These are phyloP conservation scores for Rhea pennata DNA, from an alignment of 2,113 vertebrate genomes.

Conservation along the genomic window DNA sequence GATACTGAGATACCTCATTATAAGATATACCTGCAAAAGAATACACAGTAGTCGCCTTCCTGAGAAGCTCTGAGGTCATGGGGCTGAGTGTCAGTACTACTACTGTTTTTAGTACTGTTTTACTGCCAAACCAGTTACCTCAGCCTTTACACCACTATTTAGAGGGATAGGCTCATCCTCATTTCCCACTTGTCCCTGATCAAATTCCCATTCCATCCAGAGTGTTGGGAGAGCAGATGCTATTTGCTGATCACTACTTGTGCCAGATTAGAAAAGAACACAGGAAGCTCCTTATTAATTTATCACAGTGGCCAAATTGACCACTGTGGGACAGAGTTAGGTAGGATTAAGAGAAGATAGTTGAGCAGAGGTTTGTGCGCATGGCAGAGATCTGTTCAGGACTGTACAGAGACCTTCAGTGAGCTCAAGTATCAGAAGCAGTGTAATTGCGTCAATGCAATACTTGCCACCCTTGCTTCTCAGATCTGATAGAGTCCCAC, in stretches of 20 bases:
- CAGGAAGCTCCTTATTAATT: not conserved
- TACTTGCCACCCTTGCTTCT: not conserved
- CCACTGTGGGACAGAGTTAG: accelerated
- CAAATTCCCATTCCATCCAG: accelerated
- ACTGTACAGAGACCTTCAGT: accelerated
- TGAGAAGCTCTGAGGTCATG: not conserved
- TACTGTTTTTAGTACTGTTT: not conserved
- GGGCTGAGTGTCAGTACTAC: not conserved
- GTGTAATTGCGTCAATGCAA: not conserved
- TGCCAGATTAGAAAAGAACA: not conserved
- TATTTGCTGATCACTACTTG: accelerated
- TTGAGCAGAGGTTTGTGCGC: not conserved
- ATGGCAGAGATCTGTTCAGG: not conserved
- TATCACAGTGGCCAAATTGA: accelerated
- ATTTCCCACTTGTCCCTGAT: not conserved
- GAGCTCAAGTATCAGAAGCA: not conserved
- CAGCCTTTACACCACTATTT: not conserved
- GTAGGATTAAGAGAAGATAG: not conserved
- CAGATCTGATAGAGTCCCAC: not conserved
- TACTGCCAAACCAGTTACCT: not conserved
- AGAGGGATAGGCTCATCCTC: not conserved
- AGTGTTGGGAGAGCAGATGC: not conserved
- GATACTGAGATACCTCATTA: not conserved
- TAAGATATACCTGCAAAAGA: accelerated
- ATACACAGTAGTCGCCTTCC: not conserved